Conservation (phyloP, 2,113 vertebrate species). For the Lampris megalopsis region DNA sequence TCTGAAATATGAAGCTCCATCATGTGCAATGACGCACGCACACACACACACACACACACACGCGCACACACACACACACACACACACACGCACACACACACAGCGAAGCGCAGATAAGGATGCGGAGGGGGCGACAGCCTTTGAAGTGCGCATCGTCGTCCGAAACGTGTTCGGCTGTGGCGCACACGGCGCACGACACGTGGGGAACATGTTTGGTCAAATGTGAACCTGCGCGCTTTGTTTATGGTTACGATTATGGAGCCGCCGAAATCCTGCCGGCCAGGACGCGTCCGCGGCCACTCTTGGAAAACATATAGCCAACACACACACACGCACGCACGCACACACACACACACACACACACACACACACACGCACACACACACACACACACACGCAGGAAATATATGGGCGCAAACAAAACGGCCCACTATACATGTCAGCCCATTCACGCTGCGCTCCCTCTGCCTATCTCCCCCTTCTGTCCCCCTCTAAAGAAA, state of each 20-base stretch:
- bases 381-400: not conserved
- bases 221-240: not conserved
- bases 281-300: slow-evolving; percentile 29
- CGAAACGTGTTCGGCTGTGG: no score
- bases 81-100: no score
- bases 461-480: slow-evolving; percentile 7
- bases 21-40: no score
- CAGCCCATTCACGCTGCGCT: slow-evolving; percentile 33
- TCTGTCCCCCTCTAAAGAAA: slow-evolving; percentile 12
- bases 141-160: no score
- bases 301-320: slow-evolving; percentile 49
- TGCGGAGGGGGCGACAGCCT: no score
- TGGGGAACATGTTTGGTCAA: not conserved
- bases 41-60: no score
- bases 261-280: slow-evolving; percentile 41
- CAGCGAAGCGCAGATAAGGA: no score
- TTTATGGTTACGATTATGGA: slow-evolving; percentile 44
- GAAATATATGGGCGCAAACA: slow-evolving; percentile 58
- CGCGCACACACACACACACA: no score
- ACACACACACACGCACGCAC: slow-evolving; percentile 13
- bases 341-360: slow-evolving; percentile 6
- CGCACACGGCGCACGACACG: no score
- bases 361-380: not conserved
- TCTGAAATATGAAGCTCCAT: no score
- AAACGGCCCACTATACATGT: slow-evolving; percentile 57